Percentiles rank a stretch among this genome's conserved stretches.
Evolutionary conservation across 2,888 invertebrate genomes (phyloP).

Genomic region (Gymnocheta viridis): DNA sequence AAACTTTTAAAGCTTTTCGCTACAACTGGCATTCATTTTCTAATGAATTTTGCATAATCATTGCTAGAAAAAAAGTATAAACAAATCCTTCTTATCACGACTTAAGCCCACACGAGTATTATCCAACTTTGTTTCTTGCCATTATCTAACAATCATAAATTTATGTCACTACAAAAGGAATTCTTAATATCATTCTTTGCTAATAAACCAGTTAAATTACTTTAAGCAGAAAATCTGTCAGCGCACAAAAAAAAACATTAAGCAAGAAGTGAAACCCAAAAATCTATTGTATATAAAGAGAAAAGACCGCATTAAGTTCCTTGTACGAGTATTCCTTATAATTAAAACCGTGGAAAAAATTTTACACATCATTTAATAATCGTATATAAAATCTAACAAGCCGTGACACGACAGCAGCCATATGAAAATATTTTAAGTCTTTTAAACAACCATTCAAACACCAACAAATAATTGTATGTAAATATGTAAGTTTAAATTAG

Average conservation of each 20-base stretch:
- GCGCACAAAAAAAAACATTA: background rate
- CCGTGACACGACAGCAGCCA: conserved; percentile 43
- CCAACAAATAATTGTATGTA: background rate
- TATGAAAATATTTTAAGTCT: conserved; percentile 17
- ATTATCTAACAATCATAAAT: too few relatives aligned
- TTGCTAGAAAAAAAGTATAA: background rate
- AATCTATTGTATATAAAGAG: background rate
- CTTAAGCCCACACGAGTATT: background rate
- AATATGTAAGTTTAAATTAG: background rate
- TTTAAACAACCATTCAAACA: background rate
- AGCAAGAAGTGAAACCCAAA: background rate
- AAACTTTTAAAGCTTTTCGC: background rate
- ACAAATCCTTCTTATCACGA: background rate
- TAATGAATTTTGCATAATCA: background rate
- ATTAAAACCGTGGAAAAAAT: conserved; percentile 63
- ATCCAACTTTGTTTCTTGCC: background rate
- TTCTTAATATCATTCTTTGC: conserved; percentile 35
- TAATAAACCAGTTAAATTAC: conserved; percentile 48
- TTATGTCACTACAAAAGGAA: conserved; percentile 18
- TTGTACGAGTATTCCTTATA: conserved; percentile 29
- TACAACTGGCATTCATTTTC: background rate
- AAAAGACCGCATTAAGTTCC: background rate
- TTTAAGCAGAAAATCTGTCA: conserved; percentile 16
- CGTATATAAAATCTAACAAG: conserved; percentile 62
- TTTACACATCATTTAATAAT: conserved; percentile 70